These are phyloP conservation scores for Amblyraja radiata DNA, from an alignment of 2,797 vertebrate species.

Conservation along the genomic window DNA sequence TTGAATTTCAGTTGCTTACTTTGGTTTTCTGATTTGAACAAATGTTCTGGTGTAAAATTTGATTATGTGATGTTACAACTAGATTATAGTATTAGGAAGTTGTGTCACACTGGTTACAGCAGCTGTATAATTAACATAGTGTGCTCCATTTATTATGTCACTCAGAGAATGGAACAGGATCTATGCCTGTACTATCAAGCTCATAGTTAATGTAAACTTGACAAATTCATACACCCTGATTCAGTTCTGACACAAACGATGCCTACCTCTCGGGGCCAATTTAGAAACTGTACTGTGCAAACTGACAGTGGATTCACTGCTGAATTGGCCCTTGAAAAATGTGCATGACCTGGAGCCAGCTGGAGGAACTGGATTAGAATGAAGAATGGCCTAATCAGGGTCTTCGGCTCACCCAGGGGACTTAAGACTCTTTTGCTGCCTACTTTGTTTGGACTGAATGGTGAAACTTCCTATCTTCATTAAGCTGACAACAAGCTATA, in stretches of 20 bases:
- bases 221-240: slow-evolving; percentile 2
- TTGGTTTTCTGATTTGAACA: not conserved
- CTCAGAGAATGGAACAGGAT: not conserved
- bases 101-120: not conserved
- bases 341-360: slow-evolving; percentile 19
- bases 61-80: not conserved
- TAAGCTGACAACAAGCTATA: not conserved
- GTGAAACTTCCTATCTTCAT: slow-evolving; percentile 1
- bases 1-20: not conserved
- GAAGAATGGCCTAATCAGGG: slow-evolving; percentile 27
- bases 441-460: slow-evolving; percentile 2
- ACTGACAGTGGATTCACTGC: slow-evolving; percentile 20
- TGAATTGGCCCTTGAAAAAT: slow-evolving; percentile 30
- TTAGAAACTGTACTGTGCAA: slow-evolving; percentile 4
- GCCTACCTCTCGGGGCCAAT: slow-evolving; percentile 22
- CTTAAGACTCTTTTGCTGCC: not conserved
- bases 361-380: slow-evolving; percentile 19
- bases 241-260: slow-evolving; percentile 9
- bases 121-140: not conserved
- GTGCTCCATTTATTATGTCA: not conserved
- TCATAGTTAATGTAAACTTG: slow-evolving; percentile 31
- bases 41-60: slow-evolving; percentile 15
- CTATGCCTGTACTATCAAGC: not conserved
- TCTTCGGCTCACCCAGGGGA: slow-evolving; percentile 9
- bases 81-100: not conserved